These are phyloP conservation scores for Cinclus cinclus DNA, from an alignment of 2,113 vertebrate genomes.

Conservation along the genomic window DNA sequence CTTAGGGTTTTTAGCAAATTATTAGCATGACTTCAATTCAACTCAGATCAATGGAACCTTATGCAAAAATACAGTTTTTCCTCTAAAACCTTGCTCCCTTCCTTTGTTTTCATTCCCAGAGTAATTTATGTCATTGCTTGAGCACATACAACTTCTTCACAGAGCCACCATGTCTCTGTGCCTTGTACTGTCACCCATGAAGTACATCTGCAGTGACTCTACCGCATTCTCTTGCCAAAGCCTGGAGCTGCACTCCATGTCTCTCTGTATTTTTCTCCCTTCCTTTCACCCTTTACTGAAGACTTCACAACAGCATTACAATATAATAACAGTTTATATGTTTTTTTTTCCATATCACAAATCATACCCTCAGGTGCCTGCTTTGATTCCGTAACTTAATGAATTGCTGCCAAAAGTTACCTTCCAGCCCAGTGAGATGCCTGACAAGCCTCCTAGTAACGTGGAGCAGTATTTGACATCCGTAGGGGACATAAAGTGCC, in stretches of 20 bases:
- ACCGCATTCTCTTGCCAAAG: background rate
- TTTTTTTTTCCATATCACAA: background rate
- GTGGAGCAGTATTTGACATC: background rate
- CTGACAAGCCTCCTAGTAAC: background rate
- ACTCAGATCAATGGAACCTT: background rate
- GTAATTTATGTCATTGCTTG: background rate
- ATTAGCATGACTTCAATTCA: background rate
- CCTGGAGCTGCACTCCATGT: background rate
- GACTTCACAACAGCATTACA: background rate
- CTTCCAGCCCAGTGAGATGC: background rate
- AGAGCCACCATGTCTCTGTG: background rate
- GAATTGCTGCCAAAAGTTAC: background rate
- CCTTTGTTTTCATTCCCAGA: background rate
- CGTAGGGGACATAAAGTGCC: background rate
- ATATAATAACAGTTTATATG: background rate
- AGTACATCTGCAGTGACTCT: background rate
- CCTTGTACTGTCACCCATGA: accelerated
- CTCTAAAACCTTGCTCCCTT: background rate
- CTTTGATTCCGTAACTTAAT: background rate
- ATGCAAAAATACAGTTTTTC: background rate
- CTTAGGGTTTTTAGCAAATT: background rate
- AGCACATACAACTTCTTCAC: background rate
- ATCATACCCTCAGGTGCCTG: background rate
- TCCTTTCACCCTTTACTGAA: background rate
- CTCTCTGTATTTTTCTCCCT: background rate